Percentiles rank a stretch among this genome's conserved stretches.
Conservation (phyloP, 2,113 vertebrate genomes). For the Platysternon megacephalum region DNA sequence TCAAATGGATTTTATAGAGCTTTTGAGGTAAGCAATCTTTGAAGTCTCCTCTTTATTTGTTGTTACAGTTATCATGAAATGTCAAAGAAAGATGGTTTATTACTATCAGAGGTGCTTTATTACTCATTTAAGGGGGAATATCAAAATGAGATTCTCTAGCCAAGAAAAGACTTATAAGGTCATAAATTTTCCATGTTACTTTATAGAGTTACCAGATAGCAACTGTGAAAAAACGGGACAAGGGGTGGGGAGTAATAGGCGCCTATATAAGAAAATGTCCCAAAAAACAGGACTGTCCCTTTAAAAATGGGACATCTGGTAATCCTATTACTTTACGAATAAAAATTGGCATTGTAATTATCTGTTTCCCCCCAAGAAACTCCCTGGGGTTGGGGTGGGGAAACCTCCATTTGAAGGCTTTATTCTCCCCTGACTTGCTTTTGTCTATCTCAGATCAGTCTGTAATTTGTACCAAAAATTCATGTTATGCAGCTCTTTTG, state of each 20-base stretch:
- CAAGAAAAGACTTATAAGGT: conserved; percentile 67
- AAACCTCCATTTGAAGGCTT: not conserved
- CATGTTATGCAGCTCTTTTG: not conserved
- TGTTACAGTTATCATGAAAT: conserved; percentile 72
- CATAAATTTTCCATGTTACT: conserved; percentile 67
- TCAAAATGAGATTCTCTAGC: conserved; percentile 71
- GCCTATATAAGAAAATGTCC: too few relatives aligned
- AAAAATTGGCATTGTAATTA: conserved; percentile 67
- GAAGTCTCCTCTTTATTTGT: conserved; percentile 70
- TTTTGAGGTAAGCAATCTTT: conserved; percentile 75
- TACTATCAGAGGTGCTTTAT: conserved; percentile 67
- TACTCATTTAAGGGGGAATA: conserved; percentile 72
- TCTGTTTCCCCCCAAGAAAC: not conserved
- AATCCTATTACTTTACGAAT: conserved; percentile 56
- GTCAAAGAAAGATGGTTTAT: conserved; percentile 70
- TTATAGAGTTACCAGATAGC: not conserved
- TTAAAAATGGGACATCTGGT: too few relatives aligned
- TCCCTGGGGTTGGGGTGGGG: too few relatives aligned
- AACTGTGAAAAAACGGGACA: too few relatives aligned
- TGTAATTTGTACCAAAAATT: not conserved
- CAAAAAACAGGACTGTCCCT: too few relatives aligned
- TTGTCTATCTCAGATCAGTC: not conserved
- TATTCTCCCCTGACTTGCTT: not conserved
- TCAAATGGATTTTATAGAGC: conserved; percentile 70
- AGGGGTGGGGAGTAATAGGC: too few relatives aligned